phyloP scores from a whole-genome alignment of 2,113 vertebrate species.

The Steatornis caripensis region DNA sequence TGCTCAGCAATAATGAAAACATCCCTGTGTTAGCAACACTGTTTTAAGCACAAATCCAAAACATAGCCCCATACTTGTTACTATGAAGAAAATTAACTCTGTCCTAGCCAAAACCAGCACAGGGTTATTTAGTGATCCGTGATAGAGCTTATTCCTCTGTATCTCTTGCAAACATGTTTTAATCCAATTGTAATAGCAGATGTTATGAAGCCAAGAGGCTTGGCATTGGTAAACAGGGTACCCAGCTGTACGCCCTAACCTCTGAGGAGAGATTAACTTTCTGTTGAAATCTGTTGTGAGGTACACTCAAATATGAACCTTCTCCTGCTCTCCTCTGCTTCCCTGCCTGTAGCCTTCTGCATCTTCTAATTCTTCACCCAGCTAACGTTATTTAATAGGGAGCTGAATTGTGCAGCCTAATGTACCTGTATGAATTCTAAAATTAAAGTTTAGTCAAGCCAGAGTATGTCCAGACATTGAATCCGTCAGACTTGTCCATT shows the following conservation, averaged over 20 bases:
- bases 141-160: background rate
- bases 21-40: no score
- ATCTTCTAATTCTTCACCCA: background rate
- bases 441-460: background rate
- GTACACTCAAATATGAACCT: background rate
- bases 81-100: no score
- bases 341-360: background rate
- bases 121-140: background rate
- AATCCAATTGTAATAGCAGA: background rate
- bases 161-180: background rate
- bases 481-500: background rate
- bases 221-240: background rate
- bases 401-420: background rate
- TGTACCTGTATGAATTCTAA: background rate
- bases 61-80: no score
- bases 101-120: no score
- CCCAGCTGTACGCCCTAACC: background rate
- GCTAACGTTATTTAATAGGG: background rate
- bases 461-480: background rate
- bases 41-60: no score
- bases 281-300: background rate
- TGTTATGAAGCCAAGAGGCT: background rate
- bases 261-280: background rate
- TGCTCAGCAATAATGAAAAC: no score
- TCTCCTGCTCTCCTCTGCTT: background rate